Evolutionary conservation across 2,888 invertebrate genomes (phyloP), one percentile per base, ranked within the genome.

Genomic region (Lycia hirtaria): DNA sequence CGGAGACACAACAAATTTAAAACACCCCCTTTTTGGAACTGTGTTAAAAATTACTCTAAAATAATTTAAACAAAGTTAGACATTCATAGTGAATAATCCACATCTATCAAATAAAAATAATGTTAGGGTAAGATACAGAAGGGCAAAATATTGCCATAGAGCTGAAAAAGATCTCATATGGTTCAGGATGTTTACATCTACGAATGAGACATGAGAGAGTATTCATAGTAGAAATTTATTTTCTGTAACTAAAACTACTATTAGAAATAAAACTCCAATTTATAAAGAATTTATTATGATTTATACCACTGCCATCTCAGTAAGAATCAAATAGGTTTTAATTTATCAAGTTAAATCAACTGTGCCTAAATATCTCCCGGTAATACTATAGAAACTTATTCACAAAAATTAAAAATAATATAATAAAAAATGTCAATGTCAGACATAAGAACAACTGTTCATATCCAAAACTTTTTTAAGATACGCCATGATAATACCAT

Each of bases 401-500:
- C 12, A 22, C 45, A 33, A 33, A 6, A 38, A 38, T 15, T n/a
- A 40, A 24, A 17, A 17, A 41, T 48, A 52, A 37, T 15, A 24
- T 4, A 38, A 47, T 3, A 62, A 49, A 32, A 20, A 12, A 49
- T 56, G 51, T 28, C 37, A 60, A 60, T 41, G 40, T 47, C 26
- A 47, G n/a, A 47, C 17, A 35, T 14, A 6, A 35, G 24, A 24
- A 19, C 47, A 7, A 17, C 47, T 15, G 22, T 30, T n/a, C 14
- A 19, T 52, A 52, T 47, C 55, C 50, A 56, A 48, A 60, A 49
- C 50, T 45, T 4, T 41, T 26, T 10, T 14, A 19, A 48, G 43
- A 35, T 14, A n/a, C 28, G 15, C 28, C 44, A 50, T 50, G 3
- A 40, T 54, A 50, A 64, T 51, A 56, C 53, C 60, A 60, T 60